Evolutionary conservation across 2,113 vertebrate genomes (phyloP), one percentile per base, ranked within the genome.

Genomic region (Xenopus borealis): DNA sequence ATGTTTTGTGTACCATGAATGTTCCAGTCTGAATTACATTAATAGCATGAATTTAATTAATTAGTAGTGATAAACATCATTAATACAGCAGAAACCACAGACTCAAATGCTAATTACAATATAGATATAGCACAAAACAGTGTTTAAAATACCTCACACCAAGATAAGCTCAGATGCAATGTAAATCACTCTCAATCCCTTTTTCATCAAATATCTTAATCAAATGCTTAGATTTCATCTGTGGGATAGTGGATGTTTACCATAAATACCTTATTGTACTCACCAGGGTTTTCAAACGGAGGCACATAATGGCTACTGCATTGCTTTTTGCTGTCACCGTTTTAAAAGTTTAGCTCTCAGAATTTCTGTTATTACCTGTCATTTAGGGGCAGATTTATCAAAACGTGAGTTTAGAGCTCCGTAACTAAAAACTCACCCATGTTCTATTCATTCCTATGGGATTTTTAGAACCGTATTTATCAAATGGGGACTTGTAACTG

Each of bases 41-140:
- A 68, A 33, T 61, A 66, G 44, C 16, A 55, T 40, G 12, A 75
- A 10, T 68, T 61, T 61, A 67, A 68, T 75, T 75, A 67, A 75
- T 61, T 55, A 68, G 44, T 67, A 13, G 17, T 12, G 72, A 67
- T 75, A 75, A 61, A 52, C 65, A 67, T 75, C 72, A 75, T 75
- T 75, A 75, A 67, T 67, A 62, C 53, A 3, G 40, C 12, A 27
- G 23, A 27, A 27, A 27, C 2, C 23, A 44, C 14, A 59, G 13
- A 27, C 14, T 65, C 30, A 23, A 47, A 59, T 18, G 45, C 52
- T 59, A 66, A 67, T 67, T 74, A 55, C 20, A 74, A 59, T 59
- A 45, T 59, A 66, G 47, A 1, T 23, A 45, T 59, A 17, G 53
- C 27, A 68, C 66, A 61, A 67, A 33, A 45, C 11, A 58, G 53